Evolutionary conservation across 2,113 vertebrate genomes (phyloP).

Genomic region (Diadophis punctatus): DNA sequence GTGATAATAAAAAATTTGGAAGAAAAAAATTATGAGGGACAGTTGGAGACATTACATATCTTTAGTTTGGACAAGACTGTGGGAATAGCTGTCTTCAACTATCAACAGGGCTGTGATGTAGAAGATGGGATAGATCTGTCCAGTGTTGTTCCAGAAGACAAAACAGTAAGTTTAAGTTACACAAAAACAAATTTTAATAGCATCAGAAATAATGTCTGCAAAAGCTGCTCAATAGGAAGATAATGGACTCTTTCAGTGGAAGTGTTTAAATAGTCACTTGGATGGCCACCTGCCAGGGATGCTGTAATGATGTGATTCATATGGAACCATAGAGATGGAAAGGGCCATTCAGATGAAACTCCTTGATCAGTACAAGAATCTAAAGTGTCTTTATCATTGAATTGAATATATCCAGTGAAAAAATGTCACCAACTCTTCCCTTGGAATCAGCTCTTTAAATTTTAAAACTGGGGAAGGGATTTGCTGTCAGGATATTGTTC

Average conservation of each 20-base stretch:
- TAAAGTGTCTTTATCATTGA: background rate
- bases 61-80: background rate
- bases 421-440: background rate
- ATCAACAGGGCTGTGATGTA: background rate
- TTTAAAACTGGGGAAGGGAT: background rate
- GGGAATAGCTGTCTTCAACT: background rate
- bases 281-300: background rate
- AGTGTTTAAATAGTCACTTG: background rate
- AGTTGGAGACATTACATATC: background rate
- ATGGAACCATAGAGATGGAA: background rate
- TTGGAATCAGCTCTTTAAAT: background rate
- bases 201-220: background rate
- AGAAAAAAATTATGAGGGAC: background rate
- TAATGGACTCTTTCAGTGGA: background rate
- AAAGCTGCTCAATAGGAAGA: background rate
- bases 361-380: background rate
- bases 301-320: background rate
- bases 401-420: background rate
- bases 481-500: background rate
- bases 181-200: background rate
- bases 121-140: background rate
- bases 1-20: background rate
- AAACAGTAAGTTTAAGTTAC: background rate
- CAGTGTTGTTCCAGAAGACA: background rate
- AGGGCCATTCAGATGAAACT: background rate